Base-by-base conservation (phyloP, 1,140 invertebrate species). In the Bombus terrestris region DNA sequence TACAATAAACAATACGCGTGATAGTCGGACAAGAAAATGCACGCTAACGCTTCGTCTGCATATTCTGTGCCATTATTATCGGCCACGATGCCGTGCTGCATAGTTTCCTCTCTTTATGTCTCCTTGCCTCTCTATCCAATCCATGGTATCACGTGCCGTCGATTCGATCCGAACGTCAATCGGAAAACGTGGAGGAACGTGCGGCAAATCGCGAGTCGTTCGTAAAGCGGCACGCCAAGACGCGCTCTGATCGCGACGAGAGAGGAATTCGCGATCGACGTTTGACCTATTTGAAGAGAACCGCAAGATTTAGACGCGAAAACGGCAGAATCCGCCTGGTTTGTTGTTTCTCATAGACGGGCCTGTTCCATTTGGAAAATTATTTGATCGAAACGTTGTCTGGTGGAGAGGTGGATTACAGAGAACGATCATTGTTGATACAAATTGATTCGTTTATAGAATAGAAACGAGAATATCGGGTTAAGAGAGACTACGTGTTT, bases 231-330 rank as follows among this genome's bases (percentile, higher is more conserved):
- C 62, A 43, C 57, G 28, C 68, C 43, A 53, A 73, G 80, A 73
- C 43, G 53, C 64, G 41, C 76, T 47, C 28, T 10, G 72, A 69
- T 87, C 85, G 75, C 64, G 75, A 77, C 64, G 66, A 88, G 87
- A 85, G 75, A 73, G 75, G 76, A 89, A 79, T 80, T 84, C 69
- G 75, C 43, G 87, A 88, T 86, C 86, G 25, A 89, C 79, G 79
- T 37, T 62, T 76, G 86, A 89, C 87, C 88, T 81, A 85, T 89
- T 89, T 86, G 68, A 87, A 71, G 81, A 87, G 88, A 43, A 68
- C 41, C 80, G 80, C 59, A 59, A 85, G 82, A 88, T 85, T 79
- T 47, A 43, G n/a, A 79, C 53, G 59, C 28, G 57, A 59, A 15
- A 22, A 57, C 32, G 47, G 32, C 32, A 35, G 22, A 22, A 9